Evolutionary conservation across 2,888 invertebrate genomes (phyloP).

Genomic region (Keiferia lycopersicella): DNA sequence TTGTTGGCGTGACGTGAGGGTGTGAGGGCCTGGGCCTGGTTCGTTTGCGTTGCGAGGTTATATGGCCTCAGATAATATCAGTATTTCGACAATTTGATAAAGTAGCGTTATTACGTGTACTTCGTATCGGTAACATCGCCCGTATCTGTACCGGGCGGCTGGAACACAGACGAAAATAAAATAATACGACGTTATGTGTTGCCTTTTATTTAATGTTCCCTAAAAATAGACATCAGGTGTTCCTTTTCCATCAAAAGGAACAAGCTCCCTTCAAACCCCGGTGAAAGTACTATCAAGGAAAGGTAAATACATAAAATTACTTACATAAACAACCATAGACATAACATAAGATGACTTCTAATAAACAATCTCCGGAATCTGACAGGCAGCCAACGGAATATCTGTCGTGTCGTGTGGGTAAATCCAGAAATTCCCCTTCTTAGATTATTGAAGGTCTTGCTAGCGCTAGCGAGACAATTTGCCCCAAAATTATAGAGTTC

Average conservation of each 20-base stretch:
- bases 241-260: too few species aligned
- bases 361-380: too few species aligned
- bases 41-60: slow-evolving; percentile 59
- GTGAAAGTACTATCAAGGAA: too few species aligned
- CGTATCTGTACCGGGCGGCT: slow-evolving; percentile 70
- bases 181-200: slow-evolving; percentile 76
- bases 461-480: too few species aligned
- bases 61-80: slow-evolving; percentile 69
- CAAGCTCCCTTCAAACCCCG: neutral
- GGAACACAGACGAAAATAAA: slow-evolving; percentile 75
- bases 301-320: too few species aligned
- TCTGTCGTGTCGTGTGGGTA: too few species aligned
- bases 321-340: too few species aligned
- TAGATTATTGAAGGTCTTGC: too few species aligned
- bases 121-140: slow-evolving; percentile 64
- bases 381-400: too few species aligned
- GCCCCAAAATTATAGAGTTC: too few species aligned
- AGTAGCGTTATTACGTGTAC: slow-evolving; percentile 77
- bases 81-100: slow-evolving; percentile 79
- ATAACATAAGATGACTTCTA: too few species aligned
- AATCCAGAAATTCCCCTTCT: too few species aligned
- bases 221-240: neutral
- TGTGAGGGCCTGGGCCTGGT: slow-evolving; percentile 56
- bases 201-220: slow-evolving; percentile 50
- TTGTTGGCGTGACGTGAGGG: slow-evolving; percentile 37